Conservation (phyloP, 2,797 vertebrate genomes). For the Nasua narica region DNA sequence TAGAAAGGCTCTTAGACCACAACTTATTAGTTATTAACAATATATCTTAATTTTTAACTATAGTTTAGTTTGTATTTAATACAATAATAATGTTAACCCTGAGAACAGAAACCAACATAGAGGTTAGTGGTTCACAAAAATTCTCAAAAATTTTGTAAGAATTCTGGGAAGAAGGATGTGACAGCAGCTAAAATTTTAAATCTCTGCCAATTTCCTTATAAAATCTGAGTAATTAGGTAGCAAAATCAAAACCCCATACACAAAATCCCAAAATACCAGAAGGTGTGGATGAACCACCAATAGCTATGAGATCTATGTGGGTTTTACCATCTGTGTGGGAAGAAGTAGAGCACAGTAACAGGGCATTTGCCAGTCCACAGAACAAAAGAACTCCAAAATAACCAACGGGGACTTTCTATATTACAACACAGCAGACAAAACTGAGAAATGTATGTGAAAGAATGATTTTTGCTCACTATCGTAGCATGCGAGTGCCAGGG, state of each 20-base stretch:
- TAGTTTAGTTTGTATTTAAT: conserved; percentile 8
- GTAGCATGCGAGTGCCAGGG: not conserved
- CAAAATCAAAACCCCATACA: not conserved
- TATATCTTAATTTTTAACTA: not conserved
- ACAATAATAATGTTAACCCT: not conserved
- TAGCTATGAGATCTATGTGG: not conserved
- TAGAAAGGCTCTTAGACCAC: not conserved
- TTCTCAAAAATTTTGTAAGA: not conserved
- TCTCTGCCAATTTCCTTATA: not conserved
- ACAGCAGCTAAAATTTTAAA: conserved; percentile 6
- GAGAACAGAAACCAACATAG: not conserved
- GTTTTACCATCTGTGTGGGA: not conserved
- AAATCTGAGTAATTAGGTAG: not conserved
- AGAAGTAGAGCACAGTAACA: not conserved
- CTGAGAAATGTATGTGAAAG: not conserved
- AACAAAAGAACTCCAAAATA: conserved; percentile 18
- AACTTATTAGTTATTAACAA: conserved; percentile 20
- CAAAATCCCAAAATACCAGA: not conserved
- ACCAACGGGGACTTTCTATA: not conserved
- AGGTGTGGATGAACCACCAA: not conserved
- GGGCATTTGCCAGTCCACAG: not conserved
- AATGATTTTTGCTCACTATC: not conserved
- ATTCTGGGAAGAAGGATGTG: not conserved
- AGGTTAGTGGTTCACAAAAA: not conserved
- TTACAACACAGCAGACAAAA: not conserved